A percentile compares a stretch with the other conserved stretches of the same genome.
Evolutionary conservation across 2,797 vertebrate species (phyloP).

Genomic region (Tadarida brasiliensis): DNA sequence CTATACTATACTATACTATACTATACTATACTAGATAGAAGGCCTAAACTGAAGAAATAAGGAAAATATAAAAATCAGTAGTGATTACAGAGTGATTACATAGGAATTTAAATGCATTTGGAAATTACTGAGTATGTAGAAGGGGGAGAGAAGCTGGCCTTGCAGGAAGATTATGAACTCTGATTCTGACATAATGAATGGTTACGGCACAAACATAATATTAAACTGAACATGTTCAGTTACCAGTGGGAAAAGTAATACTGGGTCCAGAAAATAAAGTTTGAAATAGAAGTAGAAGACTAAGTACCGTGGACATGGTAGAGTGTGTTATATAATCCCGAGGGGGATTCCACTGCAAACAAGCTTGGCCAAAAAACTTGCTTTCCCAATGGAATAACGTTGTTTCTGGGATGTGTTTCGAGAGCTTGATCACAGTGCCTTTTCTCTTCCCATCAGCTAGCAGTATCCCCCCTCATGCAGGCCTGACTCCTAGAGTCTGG

Average conservation of each 20-base stretch:
- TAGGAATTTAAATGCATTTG: neutral
- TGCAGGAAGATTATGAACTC: neutral
- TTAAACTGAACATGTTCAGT: neutral
- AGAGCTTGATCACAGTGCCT: neutral
- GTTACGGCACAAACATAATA: neutral
- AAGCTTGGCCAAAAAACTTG: neutral
- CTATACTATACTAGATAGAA: neutral
- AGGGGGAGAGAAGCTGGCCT: neutral
- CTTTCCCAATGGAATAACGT: neutral
- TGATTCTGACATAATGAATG: neutral
- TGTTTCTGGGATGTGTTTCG: neutral
- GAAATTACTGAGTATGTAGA: neutral
- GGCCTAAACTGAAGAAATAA: neutral
- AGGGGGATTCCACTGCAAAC: neutral
- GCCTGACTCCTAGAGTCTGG: neutral
- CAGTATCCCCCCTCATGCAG: too few relatives aligned
- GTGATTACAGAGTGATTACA: neutral
- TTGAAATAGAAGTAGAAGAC: neutral
- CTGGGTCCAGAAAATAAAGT: neutral
- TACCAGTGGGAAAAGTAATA: neutral
- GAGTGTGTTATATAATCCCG: neutral
- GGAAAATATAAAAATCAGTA: neutral
- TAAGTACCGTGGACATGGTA: neutral
- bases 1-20: neutral
- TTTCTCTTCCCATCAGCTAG: neutral